Evolutionary conservation across 2,888 invertebrate species (phyloP).

Genomic region (Apamea epomidion): DNA sequence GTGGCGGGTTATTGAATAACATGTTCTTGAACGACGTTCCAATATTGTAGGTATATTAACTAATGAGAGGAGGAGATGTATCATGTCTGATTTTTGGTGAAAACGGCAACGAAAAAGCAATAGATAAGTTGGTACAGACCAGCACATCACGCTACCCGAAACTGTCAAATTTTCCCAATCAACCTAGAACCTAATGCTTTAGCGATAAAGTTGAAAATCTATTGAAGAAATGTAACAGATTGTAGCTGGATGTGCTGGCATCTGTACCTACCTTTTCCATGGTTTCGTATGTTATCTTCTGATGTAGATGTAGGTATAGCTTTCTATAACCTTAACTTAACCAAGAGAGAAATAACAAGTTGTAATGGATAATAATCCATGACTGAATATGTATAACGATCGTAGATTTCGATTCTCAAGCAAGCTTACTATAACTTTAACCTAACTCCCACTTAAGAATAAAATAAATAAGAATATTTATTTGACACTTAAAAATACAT

Average conservation of each 20-base stretch:
- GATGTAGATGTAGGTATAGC: neutral
- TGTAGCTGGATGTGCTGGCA: too few relatives aligned
- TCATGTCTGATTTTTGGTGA: neutral
- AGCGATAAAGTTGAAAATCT: too few relatives aligned
- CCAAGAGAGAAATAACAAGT: neutral
- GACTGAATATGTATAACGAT: neutral
- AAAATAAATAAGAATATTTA: too few relatives aligned
- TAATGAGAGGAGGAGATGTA: too few relatives aligned
- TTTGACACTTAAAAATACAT: too few relatives aligned
- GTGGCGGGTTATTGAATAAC: constrained; percentile 9
- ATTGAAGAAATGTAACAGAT: too few relatives aligned
- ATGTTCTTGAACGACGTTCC: neutral
- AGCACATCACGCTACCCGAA: too few relatives aligned
- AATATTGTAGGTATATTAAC: neutral
- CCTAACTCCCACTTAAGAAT: too few relatives aligned
- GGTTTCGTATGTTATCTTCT: neutral
- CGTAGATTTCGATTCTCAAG: neutral
- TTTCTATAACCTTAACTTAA: neutral
- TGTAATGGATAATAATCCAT: neutral
- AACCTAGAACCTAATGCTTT: too few relatives aligned
- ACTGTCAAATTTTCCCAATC: too few relatives aligned
- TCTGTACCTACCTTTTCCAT: neutral
- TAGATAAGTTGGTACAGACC: neutral
- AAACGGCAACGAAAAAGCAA: neutral
- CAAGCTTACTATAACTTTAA: too few relatives aligned